phyloP scores from a whole-genome alignment of 2,797 vertebrate species.

The Echiichthys vipera region DNA sequence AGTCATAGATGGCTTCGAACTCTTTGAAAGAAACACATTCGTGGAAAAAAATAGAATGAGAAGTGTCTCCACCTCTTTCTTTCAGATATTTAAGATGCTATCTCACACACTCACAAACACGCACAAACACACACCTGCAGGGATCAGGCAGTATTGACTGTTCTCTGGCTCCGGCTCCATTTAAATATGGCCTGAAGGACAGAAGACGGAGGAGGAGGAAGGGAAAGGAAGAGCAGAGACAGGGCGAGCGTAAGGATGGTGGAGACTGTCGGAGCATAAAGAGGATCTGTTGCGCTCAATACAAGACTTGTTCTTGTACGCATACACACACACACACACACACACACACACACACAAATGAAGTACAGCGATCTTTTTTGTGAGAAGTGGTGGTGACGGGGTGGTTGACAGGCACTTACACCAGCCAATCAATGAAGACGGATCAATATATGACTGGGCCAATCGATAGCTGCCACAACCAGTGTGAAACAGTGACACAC shows the following conservation, averaged over 20 bases:
- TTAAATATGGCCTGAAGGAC: conserved; percentile 37
- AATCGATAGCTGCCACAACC: conserved; percentile 42
- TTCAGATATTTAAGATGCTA: not conserved
- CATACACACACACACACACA: conserved; percentile 27
- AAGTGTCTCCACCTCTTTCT: not conserved
- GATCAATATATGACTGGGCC: conserved; percentile 59
- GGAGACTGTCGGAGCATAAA: not conserved
- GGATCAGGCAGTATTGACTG: conserved; percentile 40
- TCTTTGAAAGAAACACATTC: not conserved
- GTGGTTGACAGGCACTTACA: conserved; percentile 67
- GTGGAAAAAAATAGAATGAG: not conserved
- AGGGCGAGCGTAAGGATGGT: not conserved
- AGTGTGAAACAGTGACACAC: conserved; percentile 11
- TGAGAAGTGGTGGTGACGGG: conserved; percentile 39
- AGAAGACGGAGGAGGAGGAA: not conserved
- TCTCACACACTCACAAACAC: not conserved
- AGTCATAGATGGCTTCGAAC: not conserved
- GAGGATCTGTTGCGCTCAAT: conserved; percentile 2
- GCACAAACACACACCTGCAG: conserved; percentile 32
- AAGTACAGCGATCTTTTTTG: conserved; percentile 24
- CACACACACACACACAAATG: not conserved
- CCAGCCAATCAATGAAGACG: conserved; percentile 56
- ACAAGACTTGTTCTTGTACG: no score
- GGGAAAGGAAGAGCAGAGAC: not conserved
- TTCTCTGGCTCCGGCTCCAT: conserved; percentile 32